These are phyloP conservation scores for Adelognathus sp. DNA, from an alignment of 2,888 invertebrate species.

Conservation along the genomic window DNA sequence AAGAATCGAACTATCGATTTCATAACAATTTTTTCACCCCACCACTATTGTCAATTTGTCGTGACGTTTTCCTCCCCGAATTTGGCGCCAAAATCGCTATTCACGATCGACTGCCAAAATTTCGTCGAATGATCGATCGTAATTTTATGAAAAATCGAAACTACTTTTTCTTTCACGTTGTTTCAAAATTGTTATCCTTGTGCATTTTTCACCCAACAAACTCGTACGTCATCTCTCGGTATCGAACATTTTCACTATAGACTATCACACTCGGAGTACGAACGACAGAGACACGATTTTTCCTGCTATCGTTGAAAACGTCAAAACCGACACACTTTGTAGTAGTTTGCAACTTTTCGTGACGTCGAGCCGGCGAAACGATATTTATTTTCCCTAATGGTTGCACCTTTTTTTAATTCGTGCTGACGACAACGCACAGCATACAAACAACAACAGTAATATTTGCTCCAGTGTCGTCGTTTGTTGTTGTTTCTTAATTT, in stretches of 20 bases:
- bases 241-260: neutral
- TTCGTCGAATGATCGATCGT: neutral
- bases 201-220: neutral
- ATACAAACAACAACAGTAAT: neutral
- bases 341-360: too few species aligned
- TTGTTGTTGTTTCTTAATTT: constrained; percentile 13
- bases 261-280: neutral
- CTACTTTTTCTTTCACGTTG: too few species aligned
- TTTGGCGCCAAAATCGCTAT: constrained; percentile 5
- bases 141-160: neutral
- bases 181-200: neutral
- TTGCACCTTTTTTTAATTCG: neutral
- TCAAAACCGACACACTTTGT: too few species aligned
- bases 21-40: neutral
- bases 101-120: neutral
- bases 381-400: neutral
- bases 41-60: neutral
- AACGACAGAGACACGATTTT: neutral
- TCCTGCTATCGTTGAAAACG: neutral
- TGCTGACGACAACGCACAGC: neutral
- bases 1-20: neutral
- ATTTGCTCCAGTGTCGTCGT: neutral
- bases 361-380: too few species aligned
- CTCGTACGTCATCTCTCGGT: neutral
- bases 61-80: neutral